A percentile compares a stretch with the other conserved stretches of the same genome.
Evolutionary conservation across 2,797 vertebrate species (phyloP).

Genomic region (Thaleichthys pacificus): DNA sequence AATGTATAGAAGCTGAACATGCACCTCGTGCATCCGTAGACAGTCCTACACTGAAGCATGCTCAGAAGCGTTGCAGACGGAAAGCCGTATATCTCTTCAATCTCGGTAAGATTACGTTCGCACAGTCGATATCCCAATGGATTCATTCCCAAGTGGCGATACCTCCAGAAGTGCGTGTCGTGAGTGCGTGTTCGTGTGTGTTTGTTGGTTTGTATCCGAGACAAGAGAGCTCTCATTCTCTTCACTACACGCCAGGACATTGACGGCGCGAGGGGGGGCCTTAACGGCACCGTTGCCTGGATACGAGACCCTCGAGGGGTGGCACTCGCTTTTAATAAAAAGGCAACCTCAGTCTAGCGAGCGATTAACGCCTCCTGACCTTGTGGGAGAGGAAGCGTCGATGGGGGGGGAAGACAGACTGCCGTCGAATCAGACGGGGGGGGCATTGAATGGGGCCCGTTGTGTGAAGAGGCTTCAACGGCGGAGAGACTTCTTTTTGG

Average conservation of each 20-base stretch:
- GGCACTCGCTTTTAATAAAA: background rate
- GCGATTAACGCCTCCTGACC: background rate
- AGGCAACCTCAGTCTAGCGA: background rate
- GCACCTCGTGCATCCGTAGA: background rate
- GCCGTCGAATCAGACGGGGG: background rate
- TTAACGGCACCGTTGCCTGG: slow-evolving; percentile 26
- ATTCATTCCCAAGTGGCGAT: background rate
- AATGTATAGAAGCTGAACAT: background rate
- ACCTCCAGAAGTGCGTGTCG: background rate
- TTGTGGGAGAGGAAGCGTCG: background rate
- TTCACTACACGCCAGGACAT: slow-evolving; percentile 10
- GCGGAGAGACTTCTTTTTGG: too few species aligned
- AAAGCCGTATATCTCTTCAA: too few species aligned
- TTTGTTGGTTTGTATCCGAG: background rate
- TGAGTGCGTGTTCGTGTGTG: background rate
- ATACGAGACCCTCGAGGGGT: slow-evolving; percentile 9
- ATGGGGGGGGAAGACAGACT: background rate
- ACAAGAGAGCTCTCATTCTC: slow-evolving; percentile 13
- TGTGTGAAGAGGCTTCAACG: background rate
- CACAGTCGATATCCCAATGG: background rate
- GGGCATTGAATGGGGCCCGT: background rate
- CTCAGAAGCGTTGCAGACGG: too few species aligned
- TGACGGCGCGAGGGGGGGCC: background rate
- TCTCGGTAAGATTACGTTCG: too few species aligned
- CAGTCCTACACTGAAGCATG: too few species aligned